Base-by-base conservation (phyloP, 2,797 vertebrate species). In the Rhinophrynus dorsalis region DNA sequence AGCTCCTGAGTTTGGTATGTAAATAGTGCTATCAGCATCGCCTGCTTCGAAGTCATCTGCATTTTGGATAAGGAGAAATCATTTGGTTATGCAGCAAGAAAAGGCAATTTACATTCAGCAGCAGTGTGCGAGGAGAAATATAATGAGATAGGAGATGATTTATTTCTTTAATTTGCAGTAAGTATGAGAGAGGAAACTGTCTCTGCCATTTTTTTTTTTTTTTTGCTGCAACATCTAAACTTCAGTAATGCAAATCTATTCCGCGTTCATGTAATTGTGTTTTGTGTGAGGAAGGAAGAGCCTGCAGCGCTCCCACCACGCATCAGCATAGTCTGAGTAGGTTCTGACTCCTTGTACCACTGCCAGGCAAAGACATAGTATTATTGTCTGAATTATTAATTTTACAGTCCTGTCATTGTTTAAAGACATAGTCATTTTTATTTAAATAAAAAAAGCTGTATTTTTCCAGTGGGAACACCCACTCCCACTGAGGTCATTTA, bases 101-200 rank as follows among this genome's bases (percentile, higher is more conserved):
- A 73, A 73, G 62, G 70, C 55, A 67, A 73, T 73, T 73, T 66
- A 67, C 52, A 73, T 73, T 73, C 62, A 33, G 45, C 70, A 30
- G 62, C 70, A 35, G 70, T 60, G 60, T 60, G 70, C 62, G 51
- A 54, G 45, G 55, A 66, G 70, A 60, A 73, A 67, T 73, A 73
- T 73, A 73, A 73, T 73, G 62, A 73, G 70, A 67, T 73, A 54
- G 51, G 47, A 23, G 48, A 67, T 73, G 62, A 73, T 73, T 73
- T 73, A 73, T 73, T 73, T 67, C 70, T 67, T 73, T 64, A 73
- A 73, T 73, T 67, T 73, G 70, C 62, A 45, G 62, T 73, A 73
- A 67, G 45, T 73, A 73, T 52, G 55, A 60, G 37, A 73, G 50
- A 57, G 55, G 29, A 65, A 72, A 72, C 61, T 30, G 59, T 37